Evolutionary conservation across 64 coral and sea anemone genomes (phyloP), one percentile per base, ranked within the genome.

Genomic region (Catalaphyllia jardinei): DNA sequence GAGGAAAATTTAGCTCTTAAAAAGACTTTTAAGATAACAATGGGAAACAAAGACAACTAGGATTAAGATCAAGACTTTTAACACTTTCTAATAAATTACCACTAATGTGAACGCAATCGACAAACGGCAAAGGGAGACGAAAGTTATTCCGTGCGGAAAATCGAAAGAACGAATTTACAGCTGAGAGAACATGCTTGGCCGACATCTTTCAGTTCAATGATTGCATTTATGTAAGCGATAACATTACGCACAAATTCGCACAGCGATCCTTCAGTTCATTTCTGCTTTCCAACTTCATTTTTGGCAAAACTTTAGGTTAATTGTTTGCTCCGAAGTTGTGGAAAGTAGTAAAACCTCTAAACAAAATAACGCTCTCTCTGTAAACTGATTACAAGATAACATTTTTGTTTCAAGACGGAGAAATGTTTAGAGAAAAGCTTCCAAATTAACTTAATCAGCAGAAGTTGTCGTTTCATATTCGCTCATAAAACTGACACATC

Each of bases 161-260:
- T 38, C 19, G 62, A 71, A 71, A 50, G 81, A 85, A 35, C 33
- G 33, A 35, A 35, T 69, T 46, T 46, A 46, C 52, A 85, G 22
- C 81, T 52, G 3, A 25, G 0, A 10, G 55, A 33, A 31, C 3
- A 61, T 29, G 50, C 8, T 18, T 28, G 50, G 64, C 33, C 27
- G 22, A 71, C 38, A 71, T 84, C 29, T 69, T 71, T 71, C 14
- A 71, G 18, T 35, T 85, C 33, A 71, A 71, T 69, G 67, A 71
- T 85, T 71, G 30, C 35, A 85, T 39, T 62, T 22, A 50, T 50
- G 67, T 25, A 81, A 81, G 59, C 52, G 59, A 77, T 81, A 81
- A 18, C 79, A 81, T 62, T 81, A 7, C 19, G 62, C 55, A 17
- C 0, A 19, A 22, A 65, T 83, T 39, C n/a, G 20, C 30, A 79